Conservation (phyloP, 2,797 vertebrate genomes). For the Crenuchus spilurus region DNA sequence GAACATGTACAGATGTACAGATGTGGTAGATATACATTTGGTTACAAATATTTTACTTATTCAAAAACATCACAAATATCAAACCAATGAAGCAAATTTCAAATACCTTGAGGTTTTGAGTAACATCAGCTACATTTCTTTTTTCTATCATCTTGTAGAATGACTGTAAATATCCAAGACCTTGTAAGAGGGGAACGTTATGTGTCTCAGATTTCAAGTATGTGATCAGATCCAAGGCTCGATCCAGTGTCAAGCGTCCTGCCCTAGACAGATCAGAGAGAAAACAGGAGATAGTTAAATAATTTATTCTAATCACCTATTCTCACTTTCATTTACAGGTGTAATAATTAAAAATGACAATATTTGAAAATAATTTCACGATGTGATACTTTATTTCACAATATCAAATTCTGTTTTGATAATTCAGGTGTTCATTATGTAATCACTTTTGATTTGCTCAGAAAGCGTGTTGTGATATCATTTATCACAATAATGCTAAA, state of each 20-base stretch:
- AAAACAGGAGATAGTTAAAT: slow-evolving; percentile 4
- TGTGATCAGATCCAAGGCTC: slow-evolving; percentile 78
- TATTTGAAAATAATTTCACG: too few species aligned
- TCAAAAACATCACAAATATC: too few species aligned
- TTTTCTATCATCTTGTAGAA: slow-evolving; percentile 75
- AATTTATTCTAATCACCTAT: not conserved
- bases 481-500: too few species aligned
- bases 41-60: too few species aligned
- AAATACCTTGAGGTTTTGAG: slow-evolving; percentile 72
- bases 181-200: slow-evolving; percentile 74
- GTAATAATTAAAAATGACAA: too few species aligned
- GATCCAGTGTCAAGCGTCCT: slow-evolving; percentile 83
- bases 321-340: slow-evolving; percentile 9
- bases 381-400: too few species aligned
- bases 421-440: too few species aligned
- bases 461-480: too few species aligned
- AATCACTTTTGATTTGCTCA: too few species aligned
- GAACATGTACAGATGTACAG: too few species aligned
- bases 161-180: slow-evolving; percentile 71
- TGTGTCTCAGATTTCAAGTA: slow-evolving; percentile 74
- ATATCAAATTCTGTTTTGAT: too few species aligned
- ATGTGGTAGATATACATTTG: too few species aligned
- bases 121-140: slow-evolving; percentile 70
- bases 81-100: not conserved
- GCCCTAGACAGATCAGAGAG: slow-evolving; percentile 68